phyloP scores from a whole-genome alignment of 1,140 invertebrate genomes.

The Calliopsis andreniformis region DNA sequence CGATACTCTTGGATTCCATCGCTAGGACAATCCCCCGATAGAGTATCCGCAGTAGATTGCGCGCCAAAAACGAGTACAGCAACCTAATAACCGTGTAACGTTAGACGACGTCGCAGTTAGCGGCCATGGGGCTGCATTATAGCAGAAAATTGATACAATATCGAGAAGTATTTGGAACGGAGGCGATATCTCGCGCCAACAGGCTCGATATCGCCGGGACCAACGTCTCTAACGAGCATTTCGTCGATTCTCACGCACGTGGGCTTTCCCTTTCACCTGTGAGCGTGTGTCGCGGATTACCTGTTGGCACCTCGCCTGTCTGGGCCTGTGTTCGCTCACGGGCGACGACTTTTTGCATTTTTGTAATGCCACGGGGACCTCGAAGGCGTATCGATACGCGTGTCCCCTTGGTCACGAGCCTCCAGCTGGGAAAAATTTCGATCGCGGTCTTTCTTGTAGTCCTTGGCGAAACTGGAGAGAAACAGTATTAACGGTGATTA shows the following conservation, averaged over 20 bases:
- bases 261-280: conserved; percentile 57
- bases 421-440: too few species aligned
- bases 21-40: neutral
- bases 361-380: conserved; percentile 27
- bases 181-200: too few species aligned
- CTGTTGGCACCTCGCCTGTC: conserved; percentile 8
- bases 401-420: neutral
- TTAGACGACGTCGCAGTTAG: neutral
- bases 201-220: neutral
- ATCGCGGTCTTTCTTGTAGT: too few species aligned
- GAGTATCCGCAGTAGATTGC: neutral
- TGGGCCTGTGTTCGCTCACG: conserved; percentile 16
- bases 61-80: neutral
- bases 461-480: too few species aligned
- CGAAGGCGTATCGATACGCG: neutral
- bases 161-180: neutral
- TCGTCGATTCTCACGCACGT: conserved; percentile 12
- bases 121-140: neutral
- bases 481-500: too few species aligned
- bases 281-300: conserved; percentile 32
- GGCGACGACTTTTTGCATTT: conserved; percentile 52
- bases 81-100: neutral
- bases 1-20: conserved; percentile 30
- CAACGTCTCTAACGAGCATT: conserved; percentile 1
- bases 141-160: conserved; percentile 6